Percentiles rank a stretch among this genome's conserved stretches.
Evolutionary conservation across 2,113 vertebrate genomes (phyloP).

Genomic region (Podocnemis expansa): DNA sequence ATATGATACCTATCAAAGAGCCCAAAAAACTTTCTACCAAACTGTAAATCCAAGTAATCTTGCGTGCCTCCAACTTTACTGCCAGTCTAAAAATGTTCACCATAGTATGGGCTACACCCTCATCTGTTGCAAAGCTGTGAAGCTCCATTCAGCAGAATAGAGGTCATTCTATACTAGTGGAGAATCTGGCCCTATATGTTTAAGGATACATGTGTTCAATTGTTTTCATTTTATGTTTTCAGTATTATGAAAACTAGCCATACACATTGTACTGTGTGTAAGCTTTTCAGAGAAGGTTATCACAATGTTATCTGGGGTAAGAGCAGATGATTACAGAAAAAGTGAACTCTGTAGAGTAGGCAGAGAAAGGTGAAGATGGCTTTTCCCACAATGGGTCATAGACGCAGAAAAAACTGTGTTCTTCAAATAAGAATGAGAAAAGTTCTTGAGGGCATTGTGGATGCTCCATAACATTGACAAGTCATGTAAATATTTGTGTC

Average conservation of each 20-base stretch:
- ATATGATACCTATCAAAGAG: constrained; percentile 39
- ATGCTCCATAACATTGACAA: background rate
- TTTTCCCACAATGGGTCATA: background rate
- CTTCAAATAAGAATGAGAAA: background rate
- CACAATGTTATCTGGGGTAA: too few species aligned
- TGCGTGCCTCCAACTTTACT: background rate
- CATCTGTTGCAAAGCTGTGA: background rate
- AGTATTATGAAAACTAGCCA: background rate
- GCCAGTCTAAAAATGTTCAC: background rate
- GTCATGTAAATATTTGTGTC: background rate
- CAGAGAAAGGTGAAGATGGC: background rate
- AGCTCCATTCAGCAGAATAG: background rate
- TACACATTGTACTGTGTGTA: too few species aligned
- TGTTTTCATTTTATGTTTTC: background rate
- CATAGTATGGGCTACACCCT: background rate
- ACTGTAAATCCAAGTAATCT: background rate
- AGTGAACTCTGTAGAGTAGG: background rate
- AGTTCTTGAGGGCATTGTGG: background rate
- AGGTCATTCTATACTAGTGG: too few species aligned
- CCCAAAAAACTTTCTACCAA: background rate
- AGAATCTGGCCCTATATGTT: background rate
- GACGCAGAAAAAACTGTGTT: background rate
- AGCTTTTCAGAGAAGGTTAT: too few species aligned
- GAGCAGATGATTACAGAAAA: too few species aligned
- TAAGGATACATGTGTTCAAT: background rate